phyloP scores from a whole-genome alignment of 2,113 vertebrate genomes.

The Alligator mississippiensis region DNA sequence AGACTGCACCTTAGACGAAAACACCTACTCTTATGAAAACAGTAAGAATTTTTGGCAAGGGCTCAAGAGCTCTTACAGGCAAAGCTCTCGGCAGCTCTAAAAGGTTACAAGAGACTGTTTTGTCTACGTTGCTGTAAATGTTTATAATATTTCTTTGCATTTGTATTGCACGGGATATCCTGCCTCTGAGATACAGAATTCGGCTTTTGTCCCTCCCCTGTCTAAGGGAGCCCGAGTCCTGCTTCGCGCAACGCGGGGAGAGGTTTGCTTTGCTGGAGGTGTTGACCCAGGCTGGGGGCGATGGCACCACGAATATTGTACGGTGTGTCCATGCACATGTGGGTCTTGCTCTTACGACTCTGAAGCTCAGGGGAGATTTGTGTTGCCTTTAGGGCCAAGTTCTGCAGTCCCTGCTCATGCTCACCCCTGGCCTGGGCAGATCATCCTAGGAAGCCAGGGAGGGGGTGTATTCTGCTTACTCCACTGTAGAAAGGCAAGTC shows the following conservation, averaged over 20 bases:
- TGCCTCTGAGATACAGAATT: fast-evolving
- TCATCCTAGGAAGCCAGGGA: background rate
- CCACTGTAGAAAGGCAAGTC: background rate
- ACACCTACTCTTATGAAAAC: slow-evolving; percentile 75
- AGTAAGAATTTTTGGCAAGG: slow-evolving; percentile 71
- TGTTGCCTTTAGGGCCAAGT: background rate
- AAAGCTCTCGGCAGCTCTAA: slow-evolving; percentile 63
- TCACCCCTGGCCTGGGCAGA: background rate
- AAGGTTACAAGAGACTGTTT: slow-evolving; percentile 79
- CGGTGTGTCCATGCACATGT: background rate
- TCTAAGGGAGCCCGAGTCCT: background rate
- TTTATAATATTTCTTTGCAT: slow-evolving; percentile 66
- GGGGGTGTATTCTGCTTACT: background rate
- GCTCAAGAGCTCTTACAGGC: slow-evolving; percentile 69
- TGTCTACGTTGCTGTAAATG: slow-evolving; percentile 75
- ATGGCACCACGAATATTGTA: fast-evolving
- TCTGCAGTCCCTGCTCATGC: background rate
- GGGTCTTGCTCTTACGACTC: background rate
- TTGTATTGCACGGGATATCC: slow-evolving; percentile 40
- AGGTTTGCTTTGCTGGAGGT: background rate
- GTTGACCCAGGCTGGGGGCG: fast-evolving
- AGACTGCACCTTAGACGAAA: slow-evolving; percentile 80
- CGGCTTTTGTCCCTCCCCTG: fast-evolving
- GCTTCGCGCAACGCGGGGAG: background rate
- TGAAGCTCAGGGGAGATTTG: background rate